Evolutionary conservation across 2,888 invertebrate species (phyloP).

Genomic region (Bibio marci): DNA sequence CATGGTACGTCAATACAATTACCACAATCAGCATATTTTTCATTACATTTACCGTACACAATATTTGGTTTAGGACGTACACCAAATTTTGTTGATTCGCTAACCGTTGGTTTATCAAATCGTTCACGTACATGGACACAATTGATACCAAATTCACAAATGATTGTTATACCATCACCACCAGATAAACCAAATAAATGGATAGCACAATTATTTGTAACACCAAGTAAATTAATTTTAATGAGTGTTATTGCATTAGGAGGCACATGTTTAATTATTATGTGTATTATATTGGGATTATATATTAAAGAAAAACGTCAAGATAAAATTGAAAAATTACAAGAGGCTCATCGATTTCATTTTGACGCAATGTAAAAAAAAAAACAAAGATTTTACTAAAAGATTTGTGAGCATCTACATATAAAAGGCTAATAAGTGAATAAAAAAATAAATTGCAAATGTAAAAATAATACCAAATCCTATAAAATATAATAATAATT

Average conservation of each 20-base stretch:
- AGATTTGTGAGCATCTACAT: too few relatives aligned
- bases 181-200: conserved; percentile 58
- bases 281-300: conserved; percentile 65
- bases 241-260: conserved; percentile 78
- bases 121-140: conserved; percentile 66
- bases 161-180: conserved; percentile 85
- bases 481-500: too few relatives aligned
- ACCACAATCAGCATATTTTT: conserved; percentile 80
- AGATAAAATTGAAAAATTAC: conserved; percentile 58
- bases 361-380: conserved; percentile 72
- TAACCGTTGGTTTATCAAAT: conserved; percentile 64
- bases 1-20: conserved; percentile 74
- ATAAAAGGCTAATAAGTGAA: too few relatives aligned
- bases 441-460: too few relatives aligned
- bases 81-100: conserved; percentile 88
- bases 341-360: conserved; percentile 69
- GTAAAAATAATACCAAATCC: too few relatives aligned
- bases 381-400: too few relatives aligned
- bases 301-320: conserved; percentile 82
- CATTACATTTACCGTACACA: conserved; percentile 86
- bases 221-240: conserved; percentile 84
- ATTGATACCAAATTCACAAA: conserved; percentile 94
- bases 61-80: conserved; percentile 96
- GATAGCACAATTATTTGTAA: conserved; percentile 85
- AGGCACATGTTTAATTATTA: conserved; percentile 70